Evolutionary conservation across 2,113 vertebrate species (phyloP), one percentile per base, ranked within the genome.

Genomic region (Siphamia tubifer): DNA sequence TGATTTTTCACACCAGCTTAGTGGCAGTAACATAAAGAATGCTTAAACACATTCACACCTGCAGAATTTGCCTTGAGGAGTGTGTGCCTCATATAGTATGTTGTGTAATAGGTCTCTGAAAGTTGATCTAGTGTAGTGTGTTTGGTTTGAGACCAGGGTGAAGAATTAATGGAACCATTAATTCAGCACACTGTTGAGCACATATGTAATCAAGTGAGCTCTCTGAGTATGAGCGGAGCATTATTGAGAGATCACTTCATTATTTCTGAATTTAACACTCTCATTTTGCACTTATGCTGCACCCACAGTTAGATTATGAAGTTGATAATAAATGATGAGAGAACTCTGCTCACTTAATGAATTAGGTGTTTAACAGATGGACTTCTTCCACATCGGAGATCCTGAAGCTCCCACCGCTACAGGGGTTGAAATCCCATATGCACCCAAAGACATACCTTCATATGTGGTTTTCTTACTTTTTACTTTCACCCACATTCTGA

Each of bases 251-350:
- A 38, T 55, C 47, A 39, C 58, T 66, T 82, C 21, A 74, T 84
- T 79, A 72, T 56, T 63, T 51, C 28, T 56, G 19, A 35, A 74
- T 73, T 43, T 19, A 60, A 58, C 39, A 44, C 48, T 32, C 31
- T 56, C 34, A 51, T 45, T 74, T 79, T 62, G 9, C 43, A 43
- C 56, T 34, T 36, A 3, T 4, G 13, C 49, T 38, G 19, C 8
- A 3, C 43, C 24, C 1, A 8, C 9, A 64, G 68, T 43, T 56
- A 36, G 40, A 68, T 65, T 28, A 68, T 58, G 39, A 57, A 45
- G 58, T 2, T 63, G 63, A 68, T 75, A 43, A 82, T 77, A 32
- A 58, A n/a, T 4, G 38, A 64, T 21, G 40, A 67, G 54, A 60
- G 27, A 68, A 60, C 40, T 31, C 44, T 25, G 10, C 66, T 49